Evolutionary conservation across 2,888 invertebrate genomes (phyloP).

Genomic region (Pediacus dermestoides): DNA sequence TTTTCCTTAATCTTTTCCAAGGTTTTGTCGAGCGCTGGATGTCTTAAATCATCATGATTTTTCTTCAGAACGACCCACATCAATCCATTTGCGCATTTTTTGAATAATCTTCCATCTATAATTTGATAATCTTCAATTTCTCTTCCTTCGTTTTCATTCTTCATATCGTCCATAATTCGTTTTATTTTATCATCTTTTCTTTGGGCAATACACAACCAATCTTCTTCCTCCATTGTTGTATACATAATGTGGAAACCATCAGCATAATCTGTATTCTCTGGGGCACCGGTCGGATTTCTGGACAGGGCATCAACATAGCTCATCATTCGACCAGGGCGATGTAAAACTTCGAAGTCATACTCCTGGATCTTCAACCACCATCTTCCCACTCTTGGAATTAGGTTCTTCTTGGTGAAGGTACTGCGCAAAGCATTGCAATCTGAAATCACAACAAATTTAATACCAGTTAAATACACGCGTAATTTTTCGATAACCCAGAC

Average conservation of each 20-base stretch:
- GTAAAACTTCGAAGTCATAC: constrained; percentile 21
- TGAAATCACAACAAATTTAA: constrained; percentile 23
- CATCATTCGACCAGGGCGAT: constrained; percentile 22
- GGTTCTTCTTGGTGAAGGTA: constrained; percentile 22
- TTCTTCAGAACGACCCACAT: no score
- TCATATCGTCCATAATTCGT: no score
- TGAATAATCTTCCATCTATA: no score
- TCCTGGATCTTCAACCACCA: constrained; percentile 28
- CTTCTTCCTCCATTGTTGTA: no score
- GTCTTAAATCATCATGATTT: constrained; percentile 42
- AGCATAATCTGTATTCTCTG: no score
- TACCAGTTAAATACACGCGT: constrained; percentile 21
- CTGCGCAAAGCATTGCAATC: constrained; percentile 25
- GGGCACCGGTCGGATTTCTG: no score
- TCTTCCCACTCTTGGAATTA: constrained; percentile 24
- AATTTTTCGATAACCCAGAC: constrained; percentile 25
- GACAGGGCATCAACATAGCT: constrained; percentile 24
- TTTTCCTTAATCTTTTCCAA: constrained; percentile 23
- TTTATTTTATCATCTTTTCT: no score
- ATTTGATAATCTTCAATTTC: no score
- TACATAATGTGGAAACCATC: no score
- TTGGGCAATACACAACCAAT: no score
- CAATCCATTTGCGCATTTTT: no score
- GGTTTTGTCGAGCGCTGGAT: constrained; percentile 39
- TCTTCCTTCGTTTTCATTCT: no score